Base-by-base conservation (phyloP, 2,113 vertebrate genomes). In the Nothobranchius kuhntae region DNA sequence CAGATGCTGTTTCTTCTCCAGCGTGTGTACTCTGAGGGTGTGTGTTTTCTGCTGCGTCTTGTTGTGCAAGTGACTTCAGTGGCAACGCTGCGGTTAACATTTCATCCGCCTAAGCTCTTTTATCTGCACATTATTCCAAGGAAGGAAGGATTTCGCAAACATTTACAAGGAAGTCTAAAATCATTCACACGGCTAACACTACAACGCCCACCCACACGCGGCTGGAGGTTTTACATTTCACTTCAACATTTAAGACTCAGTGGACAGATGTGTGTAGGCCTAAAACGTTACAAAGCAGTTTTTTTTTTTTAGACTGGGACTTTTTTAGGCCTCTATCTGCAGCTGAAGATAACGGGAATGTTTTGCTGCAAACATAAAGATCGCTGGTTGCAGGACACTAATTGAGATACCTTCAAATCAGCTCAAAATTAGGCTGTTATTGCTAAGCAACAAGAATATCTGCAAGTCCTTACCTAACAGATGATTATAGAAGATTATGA, bases 61-160 rank as follows among this genome's bases (percentile, higher is more conserved):
- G 79, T 86, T 83, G 90, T 87, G 87, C 81, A 86, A 82, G 83
- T 81, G 82, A 84, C 65, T 85, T 89, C 74, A 87, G 85, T 77
- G 83, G 83, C 79, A 87, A 81, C 35, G 64, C 81, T 91, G 90
- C 9, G 90, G 90, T 90, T 86, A 68, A 48, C 58, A 21, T 73
- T 64, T 84, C 78, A 82, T 87, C 80, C 64, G 81, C 73, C 78
- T 86, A 63, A 66, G 52, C 44, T 61, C 81, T 88, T 90, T 91
- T 86, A 89, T 91, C 87, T 88, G 52, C 38, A 44, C 65, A 77
- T 79, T 81, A 68, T 68, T 68, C 75, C 71, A 71, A 85, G 80
- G 73, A 80, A 85, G 81, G 81, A 84, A 83, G 81, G 71, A 81
- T 67, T 74, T 65, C 56, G 61, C 58, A 74, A 69, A 73, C 58